These are phyloP conservation scores for Nomada ferruginata DNA, from an alignment of 2,888 invertebrate genomes.

Conservation along the genomic window DNA sequence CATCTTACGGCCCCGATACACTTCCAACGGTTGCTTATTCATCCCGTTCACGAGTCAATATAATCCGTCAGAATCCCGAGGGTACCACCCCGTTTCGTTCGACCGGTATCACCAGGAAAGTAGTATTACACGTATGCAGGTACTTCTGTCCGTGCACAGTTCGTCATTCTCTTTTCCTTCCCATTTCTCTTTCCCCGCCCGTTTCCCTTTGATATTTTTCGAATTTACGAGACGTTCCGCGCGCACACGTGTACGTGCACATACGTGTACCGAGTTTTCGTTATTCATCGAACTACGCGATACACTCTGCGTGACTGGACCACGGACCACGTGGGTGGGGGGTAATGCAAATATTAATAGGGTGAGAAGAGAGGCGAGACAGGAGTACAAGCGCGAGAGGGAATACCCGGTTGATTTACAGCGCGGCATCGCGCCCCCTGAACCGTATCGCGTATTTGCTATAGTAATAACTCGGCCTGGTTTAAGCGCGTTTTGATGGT, in stretches of 20 bases:
- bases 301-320: not conserved
- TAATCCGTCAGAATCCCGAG: conserved; percentile 55
- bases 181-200: too few species aligned
- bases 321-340: conserved; percentile 4
- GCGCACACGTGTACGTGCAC: too few species aligned
- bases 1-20: conserved; percentile 64
- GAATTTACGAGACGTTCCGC: not conserved
- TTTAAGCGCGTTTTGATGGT: conserved; percentile 51
- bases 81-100: conserved; percentile 12
- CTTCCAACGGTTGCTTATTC: conserved; percentile 68
- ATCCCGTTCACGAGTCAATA: conserved; percentile 68
- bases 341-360: conserved; percentile 56
- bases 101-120: not conserved
- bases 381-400: not conserved
- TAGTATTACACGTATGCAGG: too few species aligned
- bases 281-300: conserved; percentile 11
- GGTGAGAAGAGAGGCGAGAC: conserved; percentile 23
- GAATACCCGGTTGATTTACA: conserved; percentile 45
- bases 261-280: not conserved
- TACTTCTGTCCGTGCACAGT: too few species aligned
- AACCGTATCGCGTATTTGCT: conserved; percentile 54
- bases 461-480: conserved; percentile 52
- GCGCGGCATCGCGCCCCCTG: conserved; percentile 44
- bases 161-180: too few species aligned
- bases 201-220: too few species aligned